phyloP scores from a whole-genome alignment of 2,888 invertebrate genomes.

The Xanthorhoe designata region DNA sequence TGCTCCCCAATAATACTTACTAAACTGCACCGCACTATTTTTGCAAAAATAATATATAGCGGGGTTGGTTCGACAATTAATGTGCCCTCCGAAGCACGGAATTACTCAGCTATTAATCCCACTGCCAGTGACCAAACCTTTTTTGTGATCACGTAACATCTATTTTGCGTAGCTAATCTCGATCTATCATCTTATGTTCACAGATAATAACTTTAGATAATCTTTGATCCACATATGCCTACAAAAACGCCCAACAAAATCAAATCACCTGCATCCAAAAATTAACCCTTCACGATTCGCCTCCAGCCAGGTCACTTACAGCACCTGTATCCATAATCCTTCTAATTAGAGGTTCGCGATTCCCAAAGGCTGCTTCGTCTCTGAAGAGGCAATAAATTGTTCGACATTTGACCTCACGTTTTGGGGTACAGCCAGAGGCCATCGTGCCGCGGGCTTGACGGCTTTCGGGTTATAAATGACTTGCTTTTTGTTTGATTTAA shows the following conservation, averaged over 20 bases:
- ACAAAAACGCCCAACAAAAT: conserved; percentile 48
- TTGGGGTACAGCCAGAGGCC: conserved; percentile 74
- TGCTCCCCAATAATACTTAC: too few relatives aligned
- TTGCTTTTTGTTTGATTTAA: conserved; percentile 25
- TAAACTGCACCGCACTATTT: too few relatives aligned
- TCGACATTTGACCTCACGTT: conserved; percentile 84
- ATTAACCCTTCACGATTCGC: conserved; percentile 81
- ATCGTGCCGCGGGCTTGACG: conserved; percentile 17
- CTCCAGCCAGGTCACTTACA: conserved; percentile 81
- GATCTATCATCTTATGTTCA: not conserved
- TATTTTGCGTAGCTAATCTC: too few relatives aligned
- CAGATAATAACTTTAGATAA: not conserved
- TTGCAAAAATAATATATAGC: too few relatives aligned
- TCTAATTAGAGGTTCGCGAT: conserved; percentile 85
- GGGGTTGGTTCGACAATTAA: too few relatives aligned
- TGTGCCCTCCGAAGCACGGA: too few relatives aligned
- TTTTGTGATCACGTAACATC: too few relatives aligned
- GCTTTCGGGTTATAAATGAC: conserved; percentile 29
- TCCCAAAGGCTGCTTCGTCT: conserved; percentile 77
- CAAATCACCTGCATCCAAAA: conserved; percentile 79
- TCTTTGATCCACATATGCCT: not conserved
- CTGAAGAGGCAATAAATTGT: conserved; percentile 83
- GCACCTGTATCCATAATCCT: conserved; percentile 85
- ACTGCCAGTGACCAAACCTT: too few relatives aligned
- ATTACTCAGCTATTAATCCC: too few relatives aligned